A percentile compares a stretch with the other conserved stretches of the same genome.
phyloP scores from a whole-genome alignment of 2,888 invertebrate species.

The Hirtodrosophila confusa region DNA sequence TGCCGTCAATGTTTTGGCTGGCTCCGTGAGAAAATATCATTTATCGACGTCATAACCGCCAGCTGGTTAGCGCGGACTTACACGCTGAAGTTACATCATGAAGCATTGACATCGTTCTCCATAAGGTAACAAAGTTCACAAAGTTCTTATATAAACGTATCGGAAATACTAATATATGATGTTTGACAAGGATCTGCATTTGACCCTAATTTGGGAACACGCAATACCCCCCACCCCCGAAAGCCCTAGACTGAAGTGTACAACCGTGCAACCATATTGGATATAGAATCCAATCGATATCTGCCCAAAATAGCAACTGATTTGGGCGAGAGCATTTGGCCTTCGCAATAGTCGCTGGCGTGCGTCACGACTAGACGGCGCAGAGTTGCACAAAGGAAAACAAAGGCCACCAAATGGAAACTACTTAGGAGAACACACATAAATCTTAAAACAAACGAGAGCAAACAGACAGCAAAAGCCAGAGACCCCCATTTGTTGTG shows the following conservation, averaged over 20 bases:
- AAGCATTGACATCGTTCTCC: no score
- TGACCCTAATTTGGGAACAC: slow-evolving; percentile 59
- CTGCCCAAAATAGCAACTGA: slow-evolving; percentile 31
- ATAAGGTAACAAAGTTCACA: background rate
- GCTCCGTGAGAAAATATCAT: slow-evolving; percentile 54
- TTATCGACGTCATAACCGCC: slow-evolving; percentile 28
- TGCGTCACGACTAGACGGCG: slow-evolving; percentile 12
- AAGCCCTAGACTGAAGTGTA: no score
- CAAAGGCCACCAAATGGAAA: slow-evolving; percentile 27
- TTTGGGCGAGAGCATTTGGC: slow-evolving; percentile 6
- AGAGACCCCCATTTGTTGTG: slow-evolving; percentile 21
- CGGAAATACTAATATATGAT: no score
- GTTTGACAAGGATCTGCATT: slow-evolving; percentile 6
- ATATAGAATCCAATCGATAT: slow-evolving; percentile 25
- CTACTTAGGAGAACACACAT: slow-evolving; percentile 28
- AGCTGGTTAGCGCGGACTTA: slow-evolving; percentile 3
- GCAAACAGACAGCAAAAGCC: slow-evolving; percentile 13
- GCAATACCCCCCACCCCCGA: slow-evolving; percentile 8
- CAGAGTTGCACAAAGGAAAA: slow-evolving; percentile 5
- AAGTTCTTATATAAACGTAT: no score
- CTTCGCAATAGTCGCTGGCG: no score
- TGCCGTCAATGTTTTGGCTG: slow-evolving; percentile 25
- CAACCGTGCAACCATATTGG: no score
- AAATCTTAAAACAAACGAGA: slow-evolving; percentile 28
- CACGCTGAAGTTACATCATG: no score